phyloP scores from a whole-genome alignment of 2,888 invertebrate genomes.

The Aquatica leii region DNA sequence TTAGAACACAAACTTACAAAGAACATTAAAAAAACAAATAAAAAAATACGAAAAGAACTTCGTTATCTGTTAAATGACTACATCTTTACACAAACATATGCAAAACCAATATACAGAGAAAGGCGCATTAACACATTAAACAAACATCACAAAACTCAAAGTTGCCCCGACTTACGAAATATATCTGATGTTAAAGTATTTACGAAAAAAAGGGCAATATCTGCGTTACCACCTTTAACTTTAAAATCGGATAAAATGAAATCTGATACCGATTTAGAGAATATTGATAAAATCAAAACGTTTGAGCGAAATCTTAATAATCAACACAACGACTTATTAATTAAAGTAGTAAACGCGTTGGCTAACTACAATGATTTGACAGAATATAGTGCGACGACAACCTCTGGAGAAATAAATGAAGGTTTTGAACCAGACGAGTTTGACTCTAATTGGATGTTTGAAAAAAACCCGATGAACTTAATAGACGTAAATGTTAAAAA shows the following conservation, averaged over 20 bases:
- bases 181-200: not conserved
- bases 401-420: not conserved
- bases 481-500: constrained; percentile 2
- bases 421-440: not conserved
- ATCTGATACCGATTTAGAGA: constrained; percentile 81
- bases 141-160: constrained; percentile 65
- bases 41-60: constrained; percentile 69
- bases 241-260: constrained; percentile 67
- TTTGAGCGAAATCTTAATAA: constrained; percentile 71
- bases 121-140: constrained; percentile 60
- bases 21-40: constrained; percentile 81
- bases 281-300: constrained; percentile 81
- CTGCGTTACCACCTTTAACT: constrained; percentile 60
- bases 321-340: constrained; percentile 77
- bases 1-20: constrained; percentile 79
- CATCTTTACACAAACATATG: constrained; percentile 73
- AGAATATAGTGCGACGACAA: not conserved
- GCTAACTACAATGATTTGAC: constrained; percentile 64
- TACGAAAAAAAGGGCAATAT: constrained; percentile 66
- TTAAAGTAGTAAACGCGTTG: constrained; percentile 79
- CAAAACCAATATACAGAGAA: constrained; percentile 78
- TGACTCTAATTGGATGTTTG: not conserved
- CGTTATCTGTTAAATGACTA: constrained; percentile 67
- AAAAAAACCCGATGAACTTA: not conserved
- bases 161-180: constrained; percentile 75